Evolutionary conservation across 2,797 vertebrate genomes (phyloP).

Genomic region (Peromyscus eremicus): DNA sequence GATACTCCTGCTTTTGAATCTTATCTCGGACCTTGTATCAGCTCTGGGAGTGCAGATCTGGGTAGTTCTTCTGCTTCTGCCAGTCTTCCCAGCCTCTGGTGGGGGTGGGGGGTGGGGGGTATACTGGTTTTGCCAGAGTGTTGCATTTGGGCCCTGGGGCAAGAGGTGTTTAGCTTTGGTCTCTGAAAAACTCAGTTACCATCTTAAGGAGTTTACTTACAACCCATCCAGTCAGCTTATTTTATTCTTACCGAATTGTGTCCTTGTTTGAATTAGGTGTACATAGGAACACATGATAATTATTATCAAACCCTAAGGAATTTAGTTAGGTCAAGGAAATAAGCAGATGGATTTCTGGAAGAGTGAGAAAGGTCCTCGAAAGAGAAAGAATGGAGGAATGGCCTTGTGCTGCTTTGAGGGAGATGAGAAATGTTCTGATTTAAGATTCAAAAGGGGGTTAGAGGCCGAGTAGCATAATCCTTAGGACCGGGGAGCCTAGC

Average conservation of each 20-base stretch:
- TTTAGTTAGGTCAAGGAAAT: background rate
- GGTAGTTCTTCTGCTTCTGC: background rate
- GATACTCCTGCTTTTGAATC: background rate
- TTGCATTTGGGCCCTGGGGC: background rate
- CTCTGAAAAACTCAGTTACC: background rate
- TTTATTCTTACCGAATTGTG: background rate
- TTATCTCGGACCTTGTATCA: background rate
- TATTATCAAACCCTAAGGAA: background rate
- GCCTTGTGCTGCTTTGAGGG: background rate
- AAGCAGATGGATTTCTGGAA: background rate
- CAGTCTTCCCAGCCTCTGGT: background rate
- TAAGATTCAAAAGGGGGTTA: background rate
- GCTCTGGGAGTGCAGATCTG: background rate
- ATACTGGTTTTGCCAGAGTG: conserved; percentile 32
- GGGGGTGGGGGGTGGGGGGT: background rate
- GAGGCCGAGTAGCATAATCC: background rate
- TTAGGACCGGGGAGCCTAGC: background rate
- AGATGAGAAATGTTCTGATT: background rate
- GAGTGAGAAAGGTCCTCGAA: background rate
- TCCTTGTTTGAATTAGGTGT: conserved; percentile 17
- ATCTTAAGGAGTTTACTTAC: background rate
- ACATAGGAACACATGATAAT: background rate
- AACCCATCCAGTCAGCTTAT: background rate
- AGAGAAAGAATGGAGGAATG: background rate
- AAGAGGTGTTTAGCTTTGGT: conserved; percentile 44